Percentiles rank a stretch among this genome's conserved stretches.
Conservation (phyloP, 2,113 vertebrate genomes). For the Cairina moschata region DNA sequence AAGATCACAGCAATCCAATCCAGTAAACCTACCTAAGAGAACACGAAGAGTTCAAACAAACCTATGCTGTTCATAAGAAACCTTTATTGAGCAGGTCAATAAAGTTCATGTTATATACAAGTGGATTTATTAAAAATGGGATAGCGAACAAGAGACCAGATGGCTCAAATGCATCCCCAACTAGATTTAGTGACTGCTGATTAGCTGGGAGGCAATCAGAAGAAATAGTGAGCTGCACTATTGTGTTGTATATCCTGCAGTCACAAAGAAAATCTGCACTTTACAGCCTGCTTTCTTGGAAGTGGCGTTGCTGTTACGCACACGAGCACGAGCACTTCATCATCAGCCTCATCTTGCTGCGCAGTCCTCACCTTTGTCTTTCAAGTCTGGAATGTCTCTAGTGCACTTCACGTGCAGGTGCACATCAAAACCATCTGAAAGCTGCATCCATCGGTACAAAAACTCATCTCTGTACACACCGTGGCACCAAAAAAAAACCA, state of each 20-base stretch:
- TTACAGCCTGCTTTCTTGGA: not conserved
- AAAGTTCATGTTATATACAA: not conserved
- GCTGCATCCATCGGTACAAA: not conserved
- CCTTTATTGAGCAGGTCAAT: not conserved
- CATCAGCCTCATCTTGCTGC: accelerated
- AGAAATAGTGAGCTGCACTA: not conserved
- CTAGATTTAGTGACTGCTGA: not conserved
- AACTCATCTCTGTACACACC: not conserved
- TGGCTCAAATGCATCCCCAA: not conserved
- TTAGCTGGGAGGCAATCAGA: not conserved
- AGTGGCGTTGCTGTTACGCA: not conserved
- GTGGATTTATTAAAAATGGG: not conserved
- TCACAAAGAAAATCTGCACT: not conserved
- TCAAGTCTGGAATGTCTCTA: not conserved
- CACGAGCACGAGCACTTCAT: not conserved
- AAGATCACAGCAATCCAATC: not conserved
- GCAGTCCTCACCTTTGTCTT: not conserved
- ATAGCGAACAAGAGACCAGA: not conserved
- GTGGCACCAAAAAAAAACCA: not conserved
- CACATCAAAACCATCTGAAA: slow-evolving; percentile 11
- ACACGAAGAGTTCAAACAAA: not conserved
- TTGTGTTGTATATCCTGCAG: not conserved
- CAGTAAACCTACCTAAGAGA: not conserved
- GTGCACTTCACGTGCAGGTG: not conserved
- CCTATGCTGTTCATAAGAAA: not conserved